These are phyloP conservation scores for Anadara kagoshimensis DNA, from an alignment of 1,140 invertebrate species.

Conservation along the genomic window DNA sequence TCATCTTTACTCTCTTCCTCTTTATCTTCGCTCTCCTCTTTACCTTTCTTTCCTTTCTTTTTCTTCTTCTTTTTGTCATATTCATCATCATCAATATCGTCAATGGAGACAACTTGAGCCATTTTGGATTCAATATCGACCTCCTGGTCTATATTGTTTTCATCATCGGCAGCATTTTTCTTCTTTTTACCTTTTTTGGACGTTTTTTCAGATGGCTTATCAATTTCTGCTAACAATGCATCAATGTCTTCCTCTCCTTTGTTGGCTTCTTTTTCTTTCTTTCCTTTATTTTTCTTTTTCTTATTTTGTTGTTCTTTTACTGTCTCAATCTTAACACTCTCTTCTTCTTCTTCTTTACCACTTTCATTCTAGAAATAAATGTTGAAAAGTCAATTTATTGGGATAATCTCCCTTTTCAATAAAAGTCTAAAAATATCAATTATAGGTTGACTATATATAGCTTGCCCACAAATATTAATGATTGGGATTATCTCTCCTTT, in stretches of 20 bases:
- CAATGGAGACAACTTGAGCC: slow-evolving; percentile 50
- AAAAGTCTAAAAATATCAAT: no score
- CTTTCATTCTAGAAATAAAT: slow-evolving; percentile 29
- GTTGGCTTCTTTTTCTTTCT: slow-evolving; percentile 72
- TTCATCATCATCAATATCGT: slow-evolving; percentile 53
- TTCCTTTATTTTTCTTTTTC: slow-evolving; percentile 59
- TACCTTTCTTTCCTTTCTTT: slow-evolving; percentile 60
- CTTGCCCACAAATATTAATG: no score
- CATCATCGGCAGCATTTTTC: slow-evolving; percentile 64
- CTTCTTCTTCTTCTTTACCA: slow-evolving; percentile 32
- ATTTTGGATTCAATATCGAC: slow-evolving; percentile 55
- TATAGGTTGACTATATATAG: no score
- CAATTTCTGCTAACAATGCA: slow-evolving; percentile 82
- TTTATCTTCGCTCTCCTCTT: slow-evolving; percentile 32
- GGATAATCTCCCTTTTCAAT: no score
- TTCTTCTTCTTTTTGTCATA: slow-evolving; percentile 48
- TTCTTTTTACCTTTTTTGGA: slow-evolving; percentile 35
- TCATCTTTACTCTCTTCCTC: slow-evolving; percentile 40
- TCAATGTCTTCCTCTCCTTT: slow-evolving; percentile 90
- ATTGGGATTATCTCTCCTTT: no score
- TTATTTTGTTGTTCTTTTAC: slow-evolving; percentile 41
- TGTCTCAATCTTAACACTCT: slow-evolving; percentile 25
- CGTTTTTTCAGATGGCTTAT: slow-evolving; percentile 43
- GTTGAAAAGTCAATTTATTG: neutral
- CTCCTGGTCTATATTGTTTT: slow-evolving; percentile 70